A percentile compares a stretch with the other conserved stretches of the same genome.
Conservation (phyloP, 2,888 invertebrate genomes). For the Philhelius pedissequus region DNA sequence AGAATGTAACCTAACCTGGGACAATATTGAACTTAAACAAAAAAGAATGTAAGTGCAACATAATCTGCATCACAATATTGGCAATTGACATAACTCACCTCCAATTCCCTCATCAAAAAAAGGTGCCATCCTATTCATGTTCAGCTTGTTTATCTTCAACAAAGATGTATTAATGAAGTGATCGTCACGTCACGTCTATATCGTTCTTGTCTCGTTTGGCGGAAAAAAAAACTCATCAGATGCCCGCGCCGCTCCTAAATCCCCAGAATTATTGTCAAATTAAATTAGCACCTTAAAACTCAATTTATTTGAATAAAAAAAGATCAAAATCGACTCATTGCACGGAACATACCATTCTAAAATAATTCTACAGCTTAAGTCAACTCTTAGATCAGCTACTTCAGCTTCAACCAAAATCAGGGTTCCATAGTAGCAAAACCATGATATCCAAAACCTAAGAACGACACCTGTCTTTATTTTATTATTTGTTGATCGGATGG, state of each 20-base stretch:
- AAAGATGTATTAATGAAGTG: slow-evolving; percentile 61
- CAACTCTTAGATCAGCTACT: slow-evolving; percentile 8
- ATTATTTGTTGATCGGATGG: slow-evolving; percentile 36
- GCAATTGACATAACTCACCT: slow-evolving; percentile 60
- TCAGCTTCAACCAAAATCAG: not conserved
- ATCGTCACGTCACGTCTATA: slow-evolving; percentile 25
- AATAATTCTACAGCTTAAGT: not conserved
- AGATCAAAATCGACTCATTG: slow-evolving; percentile 53
- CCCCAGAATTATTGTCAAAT: slow-evolving; percentile 55
- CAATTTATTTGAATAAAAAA: slow-evolving; percentile 53
- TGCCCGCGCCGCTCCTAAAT: slow-evolving; percentile 54
- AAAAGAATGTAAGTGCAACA: slow-evolving; percentile 24
- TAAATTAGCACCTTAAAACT: slow-evolving; percentile 62
- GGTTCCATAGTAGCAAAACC: not conserved
- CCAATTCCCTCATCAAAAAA: slow-evolving; percentile 15
- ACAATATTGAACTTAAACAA: not conserved
- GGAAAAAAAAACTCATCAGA: not conserved
- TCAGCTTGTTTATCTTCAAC: slow-evolving; percentile 39
- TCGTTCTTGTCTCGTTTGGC: not conserved
- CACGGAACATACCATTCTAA: slow-evolving; percentile 37
- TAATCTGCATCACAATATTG: slow-evolving; percentile 37
- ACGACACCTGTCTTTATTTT: slow-evolving; percentile 45
- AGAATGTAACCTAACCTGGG: slow-evolving; percentile 23
- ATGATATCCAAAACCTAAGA: not conserved
- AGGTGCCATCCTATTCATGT: slow-evolving; percentile 41